Percentiles rank a stretch among this genome's conserved stretches.
Evolutionary conservation across 2,888 invertebrate genomes (phyloP).

Genomic region (Arenicola marina): DNA sequence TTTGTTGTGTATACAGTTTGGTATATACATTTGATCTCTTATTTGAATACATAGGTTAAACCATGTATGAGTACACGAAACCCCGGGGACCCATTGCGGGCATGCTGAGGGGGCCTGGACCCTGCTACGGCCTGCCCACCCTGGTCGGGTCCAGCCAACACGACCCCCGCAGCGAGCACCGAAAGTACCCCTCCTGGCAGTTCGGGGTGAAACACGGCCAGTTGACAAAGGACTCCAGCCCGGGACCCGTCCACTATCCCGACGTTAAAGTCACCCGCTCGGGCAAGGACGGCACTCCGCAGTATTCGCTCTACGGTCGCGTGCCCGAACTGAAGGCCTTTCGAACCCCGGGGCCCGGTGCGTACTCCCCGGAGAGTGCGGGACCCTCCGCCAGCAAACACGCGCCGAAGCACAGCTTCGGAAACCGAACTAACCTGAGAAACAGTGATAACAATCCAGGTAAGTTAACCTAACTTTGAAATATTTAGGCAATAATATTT

Average conservation of each 20-base stretch:
- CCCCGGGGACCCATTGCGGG: slow-evolving; percentile 45
- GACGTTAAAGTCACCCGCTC: slow-evolving; percentile 32
- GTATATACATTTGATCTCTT: no score
- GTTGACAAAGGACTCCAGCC: slow-evolving; percentile 21
- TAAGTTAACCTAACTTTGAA: no score
- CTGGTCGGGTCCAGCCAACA: slow-evolving; percentile 39
- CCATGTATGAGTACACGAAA: slow-evolving; percentile 32
- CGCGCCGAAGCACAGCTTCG: slow-evolving; percentile 10
- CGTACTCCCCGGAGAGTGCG: slow-evolving; percentile 48
- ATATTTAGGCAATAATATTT: no score
- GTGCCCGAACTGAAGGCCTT: slow-evolving; percentile 36
- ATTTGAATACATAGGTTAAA: no score
- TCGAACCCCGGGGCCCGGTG: slow-evolving; percentile 51
- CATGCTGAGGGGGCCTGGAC: slow-evolving; percentile 44
- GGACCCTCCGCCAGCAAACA: slow-evolving; percentile 38
- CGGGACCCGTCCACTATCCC: slow-evolving; percentile 22
- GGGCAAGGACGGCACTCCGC: slow-evolving; percentile 38
- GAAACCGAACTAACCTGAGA: not conserved
- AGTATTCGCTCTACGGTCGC: slow-evolving; percentile 33
- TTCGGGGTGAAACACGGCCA: slow-evolving; percentile 38
- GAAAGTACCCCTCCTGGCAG: slow-evolving; percentile 35
- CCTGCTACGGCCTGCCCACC: slow-evolving; percentile 42
- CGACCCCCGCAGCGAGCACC: slow-evolving; percentile 43
- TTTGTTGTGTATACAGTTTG: no score
- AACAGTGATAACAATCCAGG: not conserved